Conservation (phyloP, 2,888 invertebrate species). For the Drosophila colorata region DNA sequence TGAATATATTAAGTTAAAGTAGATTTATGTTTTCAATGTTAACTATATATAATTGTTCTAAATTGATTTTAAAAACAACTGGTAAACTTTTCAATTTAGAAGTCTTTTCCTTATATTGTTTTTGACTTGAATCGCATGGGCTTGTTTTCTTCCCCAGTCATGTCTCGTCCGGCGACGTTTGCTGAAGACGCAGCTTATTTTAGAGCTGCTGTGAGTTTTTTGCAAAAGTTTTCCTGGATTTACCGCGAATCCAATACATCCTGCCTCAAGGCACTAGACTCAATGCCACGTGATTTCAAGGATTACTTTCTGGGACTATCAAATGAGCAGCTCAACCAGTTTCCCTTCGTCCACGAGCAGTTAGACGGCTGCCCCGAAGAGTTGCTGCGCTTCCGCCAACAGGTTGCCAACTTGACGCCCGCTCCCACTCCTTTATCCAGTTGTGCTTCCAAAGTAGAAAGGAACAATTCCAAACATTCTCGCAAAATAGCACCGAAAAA, state of each 20-base stretch:
- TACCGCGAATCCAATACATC: slow-evolving; percentile 89
- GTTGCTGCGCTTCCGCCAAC: slow-evolving; percentile 69
- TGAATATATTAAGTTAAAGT: too few relatives aligned
- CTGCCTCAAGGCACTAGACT: slow-evolving; percentile 87
- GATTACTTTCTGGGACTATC: slow-evolving; percentile 84
- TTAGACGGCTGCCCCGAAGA: slow-evolving; percentile 10
- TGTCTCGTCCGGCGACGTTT: slow-evolving; percentile 83
- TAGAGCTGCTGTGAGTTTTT: slow-evolving; percentile 86
- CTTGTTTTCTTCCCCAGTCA: slow-evolving; percentile 57
- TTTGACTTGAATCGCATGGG: not conserved
- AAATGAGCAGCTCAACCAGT: slow-evolving; percentile 85
- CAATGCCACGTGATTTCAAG: slow-evolving; percentile 87
- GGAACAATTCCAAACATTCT: not conserved
- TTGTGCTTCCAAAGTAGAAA: not conserved
- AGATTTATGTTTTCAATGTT: not conserved
- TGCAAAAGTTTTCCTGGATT: slow-evolving; percentile 88
- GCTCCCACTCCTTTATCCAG: not conserved
- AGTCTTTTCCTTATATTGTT: not conserved
- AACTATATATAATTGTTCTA: not conserved
- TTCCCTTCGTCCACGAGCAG: slow-evolving; percentile 81
- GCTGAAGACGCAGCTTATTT: slow-evolving; percentile 86
- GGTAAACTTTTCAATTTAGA: not conserved
- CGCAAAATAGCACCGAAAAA: slow-evolving; percentile 87
- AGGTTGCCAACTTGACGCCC: slow-evolving; percentile 67
- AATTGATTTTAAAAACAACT: not conserved